These are phyloP conservation scores for Platyrinchus mystaceus DNA, from an alignment of 2,797 vertebrate genomes.

Conservation along the genomic window DNA sequence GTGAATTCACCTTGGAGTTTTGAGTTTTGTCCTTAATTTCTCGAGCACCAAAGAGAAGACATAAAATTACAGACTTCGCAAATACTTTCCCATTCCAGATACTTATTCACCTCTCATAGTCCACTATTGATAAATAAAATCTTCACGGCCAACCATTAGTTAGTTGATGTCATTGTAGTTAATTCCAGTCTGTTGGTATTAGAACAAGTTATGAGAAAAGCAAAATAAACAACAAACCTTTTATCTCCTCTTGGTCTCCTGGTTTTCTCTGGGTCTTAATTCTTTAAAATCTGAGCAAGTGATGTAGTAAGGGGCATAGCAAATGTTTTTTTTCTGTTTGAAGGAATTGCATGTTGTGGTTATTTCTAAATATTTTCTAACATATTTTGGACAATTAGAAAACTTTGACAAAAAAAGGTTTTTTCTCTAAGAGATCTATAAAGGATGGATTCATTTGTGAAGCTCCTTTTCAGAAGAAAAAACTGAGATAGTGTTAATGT, in stretches of 20 bases:
- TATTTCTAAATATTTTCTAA: not conserved
- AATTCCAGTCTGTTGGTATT: not conserved
- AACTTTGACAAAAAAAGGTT: rapidly evolving
- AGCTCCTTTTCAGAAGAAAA: not conserved
- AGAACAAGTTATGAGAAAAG: not conserved
- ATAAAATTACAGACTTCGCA: not conserved
- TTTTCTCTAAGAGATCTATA: not conserved
- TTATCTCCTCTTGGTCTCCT: not conserved
- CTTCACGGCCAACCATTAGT: not conserved
- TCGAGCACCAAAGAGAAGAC: not conserved
- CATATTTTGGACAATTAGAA: not conserved
- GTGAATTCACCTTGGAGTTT: not conserved
- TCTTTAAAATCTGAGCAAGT: not conserved
- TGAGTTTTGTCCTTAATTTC: not conserved
- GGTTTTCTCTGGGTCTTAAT: not conserved
- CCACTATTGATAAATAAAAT: not conserved
- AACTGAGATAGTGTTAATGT: not conserved
- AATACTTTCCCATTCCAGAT: not conserved
- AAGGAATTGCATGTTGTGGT: not conserved
- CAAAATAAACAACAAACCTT: not conserved
- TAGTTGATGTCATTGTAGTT: not conserved
- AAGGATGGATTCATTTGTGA: not conserved
- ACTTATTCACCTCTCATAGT: not conserved
- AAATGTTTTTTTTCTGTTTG: not conserved
- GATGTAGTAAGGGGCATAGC: not conserved